A percentile compares a stretch with the other conserved stretches of the same genome.
phyloP scores from a whole-genome alignment of 2,888 invertebrate genomes.

The Pyralis farinalis region DNA sequence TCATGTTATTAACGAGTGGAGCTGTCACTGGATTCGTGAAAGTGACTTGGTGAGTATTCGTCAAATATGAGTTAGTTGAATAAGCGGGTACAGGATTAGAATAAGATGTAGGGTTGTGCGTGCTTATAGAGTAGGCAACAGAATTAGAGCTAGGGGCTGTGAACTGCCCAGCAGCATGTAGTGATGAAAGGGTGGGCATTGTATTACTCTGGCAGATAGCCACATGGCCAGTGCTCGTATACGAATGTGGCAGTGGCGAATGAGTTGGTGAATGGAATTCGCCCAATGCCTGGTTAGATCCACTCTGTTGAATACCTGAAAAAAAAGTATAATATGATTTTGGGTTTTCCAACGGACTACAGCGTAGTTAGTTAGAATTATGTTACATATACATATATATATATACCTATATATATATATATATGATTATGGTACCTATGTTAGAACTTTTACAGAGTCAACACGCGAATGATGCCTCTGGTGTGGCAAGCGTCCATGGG shows the following conservation, averaged over 20 bases:
- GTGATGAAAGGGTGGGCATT: conserved; percentile 82
- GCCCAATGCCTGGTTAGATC: conserved; percentile 85
- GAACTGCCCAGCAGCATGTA: conserved; percentile 66
- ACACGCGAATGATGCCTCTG: no score
- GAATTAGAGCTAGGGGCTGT: conserved; percentile 73
- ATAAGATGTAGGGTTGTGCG: conserved; percentile 75
- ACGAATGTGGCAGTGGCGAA: conserved; percentile 80
- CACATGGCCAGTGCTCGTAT: conserved; percentile 68
- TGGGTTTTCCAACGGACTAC: no score
- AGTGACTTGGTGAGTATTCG: conserved; percentile 75
- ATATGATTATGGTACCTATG: no score
- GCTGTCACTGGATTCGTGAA: conserved; percentile 75
- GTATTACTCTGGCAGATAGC: conserved; percentile 83
- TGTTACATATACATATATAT: no score
- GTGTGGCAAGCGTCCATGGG: no score
- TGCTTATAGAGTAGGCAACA: conserved; percentile 72
- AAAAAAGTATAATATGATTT: no score
- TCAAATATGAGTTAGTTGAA: conserved; percentile 61
- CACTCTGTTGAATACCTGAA: conserved; percentile 84
- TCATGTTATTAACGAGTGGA: conserved; percentile 72
- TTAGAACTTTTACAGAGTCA: no score
- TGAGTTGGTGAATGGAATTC: conserved; percentile 83
- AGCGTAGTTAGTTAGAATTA: no score
- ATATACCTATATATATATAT: no score
- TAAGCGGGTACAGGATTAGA: conserved; percentile 77